Percentiles rank a stretch among this genome's conserved stretches.
Evolutionary conservation across 2,888 invertebrate species (phyloP).

Genomic region (Drosophila lutescens): DNA sequence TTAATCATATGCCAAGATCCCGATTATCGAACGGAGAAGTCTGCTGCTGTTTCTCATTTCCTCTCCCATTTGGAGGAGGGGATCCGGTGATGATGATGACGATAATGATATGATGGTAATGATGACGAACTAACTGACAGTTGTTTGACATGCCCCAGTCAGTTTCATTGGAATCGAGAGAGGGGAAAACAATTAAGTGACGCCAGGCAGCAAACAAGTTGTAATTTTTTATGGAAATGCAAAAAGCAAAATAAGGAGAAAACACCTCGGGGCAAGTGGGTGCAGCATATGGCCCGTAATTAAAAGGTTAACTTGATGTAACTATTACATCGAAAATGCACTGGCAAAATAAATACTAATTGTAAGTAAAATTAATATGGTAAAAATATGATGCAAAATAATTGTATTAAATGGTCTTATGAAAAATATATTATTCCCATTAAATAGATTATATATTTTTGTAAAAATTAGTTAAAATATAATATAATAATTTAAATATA

Average conservation of each 20-base stretch:
- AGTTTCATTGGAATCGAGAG: slow-evolving; percentile 36
- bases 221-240: slow-evolving; percentile 67
- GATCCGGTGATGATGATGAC: slow-evolving; percentile 11
- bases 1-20: slow-evolving; percentile 73
- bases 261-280: slow-evolving; percentile 60
- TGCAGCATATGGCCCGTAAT: slow-evolving; percentile 75
- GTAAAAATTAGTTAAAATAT: no score
- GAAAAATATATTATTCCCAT: no score
- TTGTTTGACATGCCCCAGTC: slow-evolving; percentile 80
- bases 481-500: no score
- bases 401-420: no score
- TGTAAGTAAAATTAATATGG: no score
- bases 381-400: no score
- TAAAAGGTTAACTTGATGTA: slow-evolving; percentile 75
- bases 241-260: slow-evolving; percentile 43
- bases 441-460: no score
- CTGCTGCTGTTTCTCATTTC: slow-evolving; percentile 37
- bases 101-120: slow-evolving; percentile 42
- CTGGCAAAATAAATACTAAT: background rate
- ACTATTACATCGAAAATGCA: slow-evolving; percentile 52
- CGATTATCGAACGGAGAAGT: slow-evolving; percentile 44
- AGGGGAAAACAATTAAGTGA: slow-evolving; percentile 72
- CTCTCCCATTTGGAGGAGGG: slow-evolving; percentile 5
- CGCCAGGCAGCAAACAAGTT: slow-evolving; percentile 53
- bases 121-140: slow-evolving; percentile 79